Base-by-base conservation (phyloP, 2,888 invertebrate genomes). In the Athalia cordata region DNA sequence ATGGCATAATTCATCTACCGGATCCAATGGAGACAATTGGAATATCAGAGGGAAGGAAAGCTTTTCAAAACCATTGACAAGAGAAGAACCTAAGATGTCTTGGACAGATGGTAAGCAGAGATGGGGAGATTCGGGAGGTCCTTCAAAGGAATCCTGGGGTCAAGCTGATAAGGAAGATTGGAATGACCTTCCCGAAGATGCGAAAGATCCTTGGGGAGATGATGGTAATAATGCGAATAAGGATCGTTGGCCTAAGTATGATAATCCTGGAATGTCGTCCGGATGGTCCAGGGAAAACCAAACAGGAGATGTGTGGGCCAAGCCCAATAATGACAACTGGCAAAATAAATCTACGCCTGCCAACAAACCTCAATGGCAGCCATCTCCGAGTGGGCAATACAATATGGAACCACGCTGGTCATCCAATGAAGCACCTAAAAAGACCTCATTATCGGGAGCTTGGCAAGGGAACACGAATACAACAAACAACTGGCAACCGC, bases 171-270 rank as follows among this genome's bases (percentile, higher is more conserved):
- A 87, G 77, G 88, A 88, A 0, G 88, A 90, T 61, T 87, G 86
- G 84, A 83, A 84, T 59, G 89, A 89, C 80, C 81, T 90, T 43
- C 89, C 90, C 0, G 89, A 90, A 77, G 89, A 90, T 76, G 89
- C 90, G 3, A 84, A 85, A 76, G 90, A 90, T 83, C 90, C 90
- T 9, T 90, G 90, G 90, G 89, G 86, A 4, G 90, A 90, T 47
- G 89, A 89, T 66, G 79, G 67, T 50, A 78, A 76, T 15, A 67
- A 59, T n/a, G 57, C 13, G 9, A 29, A 47, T 7, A 78, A 78
- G 43, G 78, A 78, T 59, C 78, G 78, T 49, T 78, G 78, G 78
- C 59, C 64, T n/a, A 78, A 78, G 66, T 78, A 75, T 59, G 78
- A 78, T 77, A 82, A 67, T 85, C 86, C 86, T 8, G 78, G 9